A percentile compares a stretch with the other conserved stretches of the same genome.
Evolutionary conservation across 2,888 invertebrate species (phyloP).

Genomic region (Mythimna impura): DNA sequence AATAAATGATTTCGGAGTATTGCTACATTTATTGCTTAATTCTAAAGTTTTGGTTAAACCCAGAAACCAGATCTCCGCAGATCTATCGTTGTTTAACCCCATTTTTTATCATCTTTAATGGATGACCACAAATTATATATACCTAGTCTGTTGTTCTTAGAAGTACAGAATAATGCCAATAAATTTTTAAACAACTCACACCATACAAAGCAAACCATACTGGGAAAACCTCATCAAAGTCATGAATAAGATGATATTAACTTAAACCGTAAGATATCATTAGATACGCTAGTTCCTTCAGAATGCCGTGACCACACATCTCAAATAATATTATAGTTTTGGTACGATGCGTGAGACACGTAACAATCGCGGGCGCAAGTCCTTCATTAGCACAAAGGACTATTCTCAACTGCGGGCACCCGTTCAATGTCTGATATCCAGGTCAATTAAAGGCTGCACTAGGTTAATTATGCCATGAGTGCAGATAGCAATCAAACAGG

Average conservation of each 20-base stretch:
- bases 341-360: conserved; percentile 45
- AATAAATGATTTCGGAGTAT: neutral
- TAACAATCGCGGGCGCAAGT: conserved; percentile 8
- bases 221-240: conserved; percentile 6
- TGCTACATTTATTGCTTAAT: conserved; percentile 5
- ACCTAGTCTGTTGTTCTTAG: conserved; percentile 1
- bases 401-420: conserved; percentile 28
- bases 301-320: conserved; percentile 9
- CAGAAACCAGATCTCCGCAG: neutral
- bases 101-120: conserved; percentile 13
- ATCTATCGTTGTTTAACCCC: neutral
- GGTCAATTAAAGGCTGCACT: conserved; percentile 51
- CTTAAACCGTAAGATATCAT: conserved; percentile 16
- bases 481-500: conserved; percentile 8
- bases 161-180: neutral
- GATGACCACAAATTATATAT: conserved; percentile 1
- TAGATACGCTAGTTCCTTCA: conserved; percentile 35
- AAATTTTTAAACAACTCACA: neutral
- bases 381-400: conserved; percentile 48
- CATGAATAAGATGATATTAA: neutral
- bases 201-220: neutral
- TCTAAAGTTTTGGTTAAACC: conserved; percentile 12
- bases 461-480: conserved; percentile 34
- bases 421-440: conserved; percentile 50
- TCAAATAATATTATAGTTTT: conserved; percentile 30